phyloP scores from a whole-genome alignment of 2,888 invertebrate species.

The Petrophora chlorosata region DNA sequence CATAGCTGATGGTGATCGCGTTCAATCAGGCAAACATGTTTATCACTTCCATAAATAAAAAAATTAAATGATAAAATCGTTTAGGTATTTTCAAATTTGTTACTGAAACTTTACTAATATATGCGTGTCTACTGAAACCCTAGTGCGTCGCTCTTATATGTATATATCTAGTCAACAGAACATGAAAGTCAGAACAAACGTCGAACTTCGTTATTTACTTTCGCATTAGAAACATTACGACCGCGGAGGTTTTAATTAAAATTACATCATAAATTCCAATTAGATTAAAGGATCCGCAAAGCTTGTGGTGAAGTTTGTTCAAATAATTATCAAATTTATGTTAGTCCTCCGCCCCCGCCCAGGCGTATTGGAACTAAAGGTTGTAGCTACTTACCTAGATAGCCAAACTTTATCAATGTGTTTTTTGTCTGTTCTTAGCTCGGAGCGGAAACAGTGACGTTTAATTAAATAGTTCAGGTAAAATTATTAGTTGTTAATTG shows the following conservation, averaged over 20 bases:
- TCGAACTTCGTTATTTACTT: constrained; percentile 33
- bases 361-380: constrained; percentile 29
- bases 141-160: no score
- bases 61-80: no score
- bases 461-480: no score
- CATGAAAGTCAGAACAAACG: constrained; percentile 16
- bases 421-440: constrained; percentile 7
- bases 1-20: no score
- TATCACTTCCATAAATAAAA: no score
- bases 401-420: constrained; percentile 33
- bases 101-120: no score
- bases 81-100: no score
- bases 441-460: constrained; percentile 1
- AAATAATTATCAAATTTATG: constrained; percentile 50
- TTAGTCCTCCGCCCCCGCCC: constrained; percentile 33
- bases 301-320: constrained; percentile 45
- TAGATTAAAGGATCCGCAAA: constrained; percentile 41
- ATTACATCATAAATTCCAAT: constrained; percentile 45
- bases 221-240: constrained; percentile 30
- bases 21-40: no score
- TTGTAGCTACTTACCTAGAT: constrained; percentile 1
- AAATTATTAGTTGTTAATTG: constrained; percentile 1
- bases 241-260: constrained; percentile 42
- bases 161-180: no score
- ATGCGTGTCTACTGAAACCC: no score